Base-by-base conservation (phyloP, 2,888 invertebrate species). In the Galerucella nymphaeae region DNA sequence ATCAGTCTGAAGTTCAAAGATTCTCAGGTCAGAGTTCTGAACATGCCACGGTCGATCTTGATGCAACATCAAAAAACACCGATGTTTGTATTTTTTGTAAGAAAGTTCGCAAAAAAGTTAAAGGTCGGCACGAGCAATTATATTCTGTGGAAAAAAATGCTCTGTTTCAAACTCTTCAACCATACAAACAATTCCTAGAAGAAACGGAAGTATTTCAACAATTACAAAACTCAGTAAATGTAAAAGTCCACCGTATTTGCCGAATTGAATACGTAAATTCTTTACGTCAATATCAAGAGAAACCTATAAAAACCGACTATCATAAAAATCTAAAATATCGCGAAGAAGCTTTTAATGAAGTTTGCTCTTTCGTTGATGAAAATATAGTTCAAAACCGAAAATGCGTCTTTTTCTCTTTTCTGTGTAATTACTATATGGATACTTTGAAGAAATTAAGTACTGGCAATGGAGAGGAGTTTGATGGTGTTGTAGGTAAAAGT, bases 31-130 rank as follows among this genome's bases (percentile, higher is more conserved):
- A 13, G 66, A 66, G n/a, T 55, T 13, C 66, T 30, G 30, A 66
- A 66, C 66, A 13, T 50, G 38, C 53, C 14, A 66, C 50, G 11
- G 50, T 30, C 14, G 66, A 65, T 38, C 38, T 38, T 53, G 50
- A 66, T 16, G 53, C 65, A 42, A n/a, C 55, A 66, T 66, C 66
- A 66, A 13, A 53, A 50, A 66, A 66, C 16, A 53, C 38, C 14
- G 30, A 66, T 66, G 55, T 66, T 66, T 66, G 66, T 53, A 66
- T 66, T 66, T 66, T 66, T 53, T 66, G 55, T 53, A 53, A 23
- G 16, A 66, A 53, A 66, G 55, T 42, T 66, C 66, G 66, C 55
- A 13, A 38, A 23, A 66, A 66, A 66, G 66, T 66, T 13, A 55
- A 48, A 48, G 48, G 48, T 13, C 13, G n/a, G 48, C 48, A 48